These are phyloP conservation scores for Leucoma salicis DNA, from an alignment of 2,888 invertebrate species.

Conservation along the genomic window DNA sequence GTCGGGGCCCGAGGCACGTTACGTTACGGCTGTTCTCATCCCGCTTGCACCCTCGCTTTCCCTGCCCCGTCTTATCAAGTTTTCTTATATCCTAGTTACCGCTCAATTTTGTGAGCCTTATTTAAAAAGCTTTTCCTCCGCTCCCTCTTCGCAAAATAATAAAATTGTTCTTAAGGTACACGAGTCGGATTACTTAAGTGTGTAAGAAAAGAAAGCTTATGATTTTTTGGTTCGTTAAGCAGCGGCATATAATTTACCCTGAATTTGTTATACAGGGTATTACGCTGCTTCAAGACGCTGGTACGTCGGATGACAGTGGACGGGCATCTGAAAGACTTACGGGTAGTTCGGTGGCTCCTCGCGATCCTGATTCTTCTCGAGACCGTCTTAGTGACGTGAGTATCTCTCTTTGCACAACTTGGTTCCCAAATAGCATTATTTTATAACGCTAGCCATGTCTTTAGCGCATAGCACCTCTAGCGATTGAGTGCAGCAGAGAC, in stretches of 20 bases:
- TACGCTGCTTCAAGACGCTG: constrained; percentile 88
- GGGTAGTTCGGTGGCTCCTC: constrained; percentile 87
- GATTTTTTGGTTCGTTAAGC: constrained; percentile 30
- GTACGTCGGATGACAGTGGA: constrained; percentile 92
- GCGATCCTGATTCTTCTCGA: constrained; percentile 91
- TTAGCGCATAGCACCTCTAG: constrained; percentile 28
- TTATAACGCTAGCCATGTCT: constrained; percentile 23
- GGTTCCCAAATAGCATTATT: constrained; percentile 20
- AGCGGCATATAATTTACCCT: constrained; percentile 34
- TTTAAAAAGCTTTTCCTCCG: constrained; percentile 61
- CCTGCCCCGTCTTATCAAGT: constrained; percentile 71
- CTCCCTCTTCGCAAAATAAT: constrained; percentile 53
- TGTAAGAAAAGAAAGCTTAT: constrained; percentile 36
- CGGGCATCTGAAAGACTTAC: constrained; percentile 91
- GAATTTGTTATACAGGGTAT: constrained; percentile 84
- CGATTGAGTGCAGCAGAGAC: constrained; percentile 19
- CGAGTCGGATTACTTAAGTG: constrained; percentile 43
- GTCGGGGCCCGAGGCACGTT: constrained; percentile 68
- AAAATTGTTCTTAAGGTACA: constrained; percentile 56
- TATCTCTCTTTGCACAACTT: constrained; percentile 45
- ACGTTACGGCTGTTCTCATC: constrained; percentile 63
- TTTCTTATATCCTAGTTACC: constrained; percentile 76
- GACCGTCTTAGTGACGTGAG: constrained; percentile 94
- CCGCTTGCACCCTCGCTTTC: constrained; percentile 55
- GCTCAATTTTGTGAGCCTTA: constrained; percentile 70